Base-by-base conservation (phyloP, 2,888 invertebrate genomes). In the Sisyra nigra region DNA sequence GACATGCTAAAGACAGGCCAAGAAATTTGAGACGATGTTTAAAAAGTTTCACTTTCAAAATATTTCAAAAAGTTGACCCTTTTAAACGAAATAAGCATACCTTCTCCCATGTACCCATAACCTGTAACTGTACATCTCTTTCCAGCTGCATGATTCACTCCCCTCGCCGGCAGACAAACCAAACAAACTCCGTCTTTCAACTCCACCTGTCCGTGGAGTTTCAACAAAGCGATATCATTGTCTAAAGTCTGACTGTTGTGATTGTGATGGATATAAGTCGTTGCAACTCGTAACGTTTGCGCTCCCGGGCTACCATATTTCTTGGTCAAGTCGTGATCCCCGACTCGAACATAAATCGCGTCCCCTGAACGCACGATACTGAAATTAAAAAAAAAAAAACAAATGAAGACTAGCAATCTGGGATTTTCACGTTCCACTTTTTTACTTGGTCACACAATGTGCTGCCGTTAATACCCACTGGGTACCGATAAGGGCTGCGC, bases 391-490 rank as follows among this genome's bases (percentile, higher is more conserved):
- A 9, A 30, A 9, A 8, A 30, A 30, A 30, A 30, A 9, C 10
- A 30, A 9, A 9, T 30, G n/a, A n/a, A n/a, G n/a, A n/a, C n/a
- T n/a, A n/a, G n/a, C n/a, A n/a, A n/a, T n/a, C n/a, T n/a, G n/a
- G n/a, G n/a, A n/a, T n/a, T n/a, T n/a, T n/a, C n/a, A n/a, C n/a
- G n/a, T n/a, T n/a, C n/a, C n/a, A n/a, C n/a, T n/a, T n/a, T 68
- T 76, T 71, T 60, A 89, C 89, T 89, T 89, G 51, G 91, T 91
- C 37, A 92, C 88, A 57, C 92, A 92, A 58, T 92, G 92, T 17
- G 92, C 92, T 0, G 91, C 91, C 0, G 91, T 92, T 34, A 92
- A 70, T 43, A 88, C 89, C 92, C 92, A 92, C 59, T 91, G 89
- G 1, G 88, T 89, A 46, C 91, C 92, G 53, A 92, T 89, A 10